Evolutionary conservation across 1,140 invertebrate species (phyloP).

Genomic region (Drosophila tristis): DNA sequence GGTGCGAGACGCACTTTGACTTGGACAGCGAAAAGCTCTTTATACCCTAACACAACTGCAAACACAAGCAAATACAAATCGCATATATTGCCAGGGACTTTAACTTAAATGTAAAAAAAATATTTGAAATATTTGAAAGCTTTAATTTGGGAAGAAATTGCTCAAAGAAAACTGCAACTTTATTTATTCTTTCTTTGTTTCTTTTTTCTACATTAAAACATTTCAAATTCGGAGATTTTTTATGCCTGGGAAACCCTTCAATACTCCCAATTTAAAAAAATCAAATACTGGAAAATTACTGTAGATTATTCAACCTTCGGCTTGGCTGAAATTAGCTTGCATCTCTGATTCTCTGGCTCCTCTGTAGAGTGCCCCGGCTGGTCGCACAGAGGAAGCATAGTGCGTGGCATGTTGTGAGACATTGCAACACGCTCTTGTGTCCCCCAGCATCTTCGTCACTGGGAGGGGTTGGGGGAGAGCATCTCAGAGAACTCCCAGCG

Average conservation of each 20-base stretch:
- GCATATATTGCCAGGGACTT: not conserved
- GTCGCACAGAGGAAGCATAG: constrained; percentile 8
- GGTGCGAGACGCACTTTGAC: constrained; percentile 81
- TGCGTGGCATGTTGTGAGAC: constrained; percentile 49
- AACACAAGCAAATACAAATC: not conserved
- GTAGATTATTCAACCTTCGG: constrained; percentile 27
- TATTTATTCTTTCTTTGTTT: too few species aligned
- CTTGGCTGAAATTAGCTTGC: constrained; percentile 1
- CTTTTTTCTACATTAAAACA: not conserved
- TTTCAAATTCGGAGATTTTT: too few species aligned
- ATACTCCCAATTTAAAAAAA: too few species aligned
- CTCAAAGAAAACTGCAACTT: not conserved
- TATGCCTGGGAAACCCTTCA: too few species aligned
- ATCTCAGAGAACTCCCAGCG: constrained; percentile 27
- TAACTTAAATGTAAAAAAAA: not conserved
- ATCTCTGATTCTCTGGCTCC: not conserved
- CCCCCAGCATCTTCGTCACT: constrained; percentile 43
- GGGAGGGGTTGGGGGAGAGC: constrained; percentile 2
- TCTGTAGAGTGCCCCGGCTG: not conserved
- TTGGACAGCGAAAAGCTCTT: constrained; percentile 64
- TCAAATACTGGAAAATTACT: not conserved
- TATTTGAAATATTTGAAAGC: not conserved
- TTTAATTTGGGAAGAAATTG: not conserved
- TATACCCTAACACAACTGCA: constrained; percentile 15
- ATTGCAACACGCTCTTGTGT: constrained; percentile 43